Evolutionary conservation across 2,797 vertebrate species (phyloP).

Genomic region (Jordanella pulchra): DNA sequence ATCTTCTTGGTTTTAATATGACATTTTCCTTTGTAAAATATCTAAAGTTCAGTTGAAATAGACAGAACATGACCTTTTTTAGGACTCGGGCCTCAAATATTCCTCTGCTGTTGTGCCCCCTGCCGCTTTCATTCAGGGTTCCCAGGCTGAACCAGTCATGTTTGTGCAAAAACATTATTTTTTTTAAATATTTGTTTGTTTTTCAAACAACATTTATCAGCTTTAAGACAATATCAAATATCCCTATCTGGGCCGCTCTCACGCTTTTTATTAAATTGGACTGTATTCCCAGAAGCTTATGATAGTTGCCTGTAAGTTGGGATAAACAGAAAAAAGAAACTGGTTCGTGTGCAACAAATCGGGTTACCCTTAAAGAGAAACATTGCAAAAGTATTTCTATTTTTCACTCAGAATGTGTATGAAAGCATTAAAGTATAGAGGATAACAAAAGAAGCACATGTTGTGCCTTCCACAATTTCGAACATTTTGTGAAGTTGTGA

Average conservation of each 20-base stretch:
- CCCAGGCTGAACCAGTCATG: conserved; percentile 72
- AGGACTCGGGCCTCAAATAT: conserved; percentile 31
- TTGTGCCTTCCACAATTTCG: no score
- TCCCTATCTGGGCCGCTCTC: conserved; percentile 17
- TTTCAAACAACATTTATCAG: conserved; percentile 57
- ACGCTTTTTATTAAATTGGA: conserved; percentile 8
- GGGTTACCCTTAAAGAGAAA: background rate
- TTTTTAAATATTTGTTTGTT: conserved; percentile 30
- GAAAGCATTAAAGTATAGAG: background rate
- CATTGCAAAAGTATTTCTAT: background rate
- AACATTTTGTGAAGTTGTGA: no score
- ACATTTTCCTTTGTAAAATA: no score
- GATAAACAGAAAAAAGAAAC: background rate
- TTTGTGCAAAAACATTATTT: conserved; percentile 56
- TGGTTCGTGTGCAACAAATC: background rate
- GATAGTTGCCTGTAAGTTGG: background rate
- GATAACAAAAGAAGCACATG: no score
- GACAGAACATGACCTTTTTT: no score
- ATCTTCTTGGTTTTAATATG: conserved; percentile 31
- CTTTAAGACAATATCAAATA: conserved; percentile 32
- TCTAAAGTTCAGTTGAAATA: no score
- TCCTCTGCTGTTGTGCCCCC: conserved; percentile 27
- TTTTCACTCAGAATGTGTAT: background rate
- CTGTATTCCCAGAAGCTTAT: conserved; percentile 17
- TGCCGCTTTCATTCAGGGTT: conserved; percentile 58